These are phyloP conservation scores for Myotis planiceps DNA, from an alignment of 2,797 vertebrate genomes.

Conservation along the genomic window DNA sequence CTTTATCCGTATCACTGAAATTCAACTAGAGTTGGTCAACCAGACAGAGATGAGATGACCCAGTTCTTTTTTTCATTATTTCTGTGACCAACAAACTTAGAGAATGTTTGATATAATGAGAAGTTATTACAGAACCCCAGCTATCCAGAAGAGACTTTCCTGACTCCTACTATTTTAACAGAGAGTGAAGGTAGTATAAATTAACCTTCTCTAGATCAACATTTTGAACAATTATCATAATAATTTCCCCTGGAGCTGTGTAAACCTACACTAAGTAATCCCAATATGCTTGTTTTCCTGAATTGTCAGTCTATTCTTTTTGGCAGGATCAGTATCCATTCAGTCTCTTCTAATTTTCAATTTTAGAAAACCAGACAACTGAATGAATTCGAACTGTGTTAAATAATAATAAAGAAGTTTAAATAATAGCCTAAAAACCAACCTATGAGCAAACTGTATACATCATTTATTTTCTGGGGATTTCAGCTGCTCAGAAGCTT, in stretches of 20 bases:
- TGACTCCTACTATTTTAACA: neutral
- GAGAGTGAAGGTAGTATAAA: neutral
- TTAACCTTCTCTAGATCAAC: neutral
- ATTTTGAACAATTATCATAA: constrained; percentile 47
- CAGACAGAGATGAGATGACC: constrained; percentile 36
- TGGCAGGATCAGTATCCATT: neutral
- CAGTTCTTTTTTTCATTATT: constrained; percentile 26
- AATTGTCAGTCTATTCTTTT: neutral
- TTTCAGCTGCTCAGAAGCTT: neutral
- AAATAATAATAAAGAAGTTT: constrained; percentile 16
- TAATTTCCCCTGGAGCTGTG: neutral
- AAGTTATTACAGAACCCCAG: constrained; percentile 1
- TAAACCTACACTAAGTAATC: constrained; percentile 27
- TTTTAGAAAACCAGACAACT: neutral
- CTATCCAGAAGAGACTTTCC: neutral
- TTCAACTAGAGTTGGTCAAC: constrained; percentile 1
- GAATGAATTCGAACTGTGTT: neutral
- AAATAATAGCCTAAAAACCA: constrained; percentile 30
- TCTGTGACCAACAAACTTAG: constrained; percentile 42
- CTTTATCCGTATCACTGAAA: neutral
- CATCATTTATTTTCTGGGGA: neutral
- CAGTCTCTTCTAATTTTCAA: neutral
- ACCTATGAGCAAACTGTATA: neutral
- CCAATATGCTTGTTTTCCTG: constrained; percentile 2
- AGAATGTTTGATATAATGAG: neutral